Evolutionary conservation across 2,113 vertebrate genomes (phyloP).

Genomic region (Erinaceus europaeus): DNA sequence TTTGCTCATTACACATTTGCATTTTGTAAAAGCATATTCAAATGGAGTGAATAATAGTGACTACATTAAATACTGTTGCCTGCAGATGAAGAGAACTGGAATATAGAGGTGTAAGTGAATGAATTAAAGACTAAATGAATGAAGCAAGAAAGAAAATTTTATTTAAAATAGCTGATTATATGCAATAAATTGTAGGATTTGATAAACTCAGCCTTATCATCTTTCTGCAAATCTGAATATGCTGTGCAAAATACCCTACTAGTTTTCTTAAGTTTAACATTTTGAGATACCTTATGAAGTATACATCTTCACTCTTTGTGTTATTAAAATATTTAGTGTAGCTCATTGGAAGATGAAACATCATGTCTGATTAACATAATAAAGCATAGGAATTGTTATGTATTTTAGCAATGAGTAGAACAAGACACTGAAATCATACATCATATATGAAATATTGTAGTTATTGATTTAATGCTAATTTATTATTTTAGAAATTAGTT

Average conservation of each 20-base stretch:
- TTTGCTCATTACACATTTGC: not conserved
- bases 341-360: not conserved
- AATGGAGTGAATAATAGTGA: slow-evolving; percentile 3
- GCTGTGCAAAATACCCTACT: not conserved
- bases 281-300: not conserved
- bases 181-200: not conserved
- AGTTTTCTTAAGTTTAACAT: not conserved
- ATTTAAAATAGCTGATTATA: not conserved
- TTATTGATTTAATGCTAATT: not conserved
- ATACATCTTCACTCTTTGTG: not conserved
- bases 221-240: not conserved
- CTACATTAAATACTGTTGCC: not conserved
- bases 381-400: not conserved
- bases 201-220: not conserved
- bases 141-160: not conserved
- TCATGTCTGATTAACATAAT: not conserved
- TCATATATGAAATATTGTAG: not conserved
- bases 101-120: not conserved
- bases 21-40: slow-evolving; percentile 17
- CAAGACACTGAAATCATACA: not conserved
- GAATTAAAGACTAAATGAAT: not conserved
- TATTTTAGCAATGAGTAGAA: not conserved
- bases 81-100: not conserved
- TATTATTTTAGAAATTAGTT: not conserved
- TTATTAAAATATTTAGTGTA: not conserved